These are phyloP conservation scores for Silvanus unidentatus DNA, from an alignment of 2,888 invertebrate species.

Conservation along the genomic window DNA sequence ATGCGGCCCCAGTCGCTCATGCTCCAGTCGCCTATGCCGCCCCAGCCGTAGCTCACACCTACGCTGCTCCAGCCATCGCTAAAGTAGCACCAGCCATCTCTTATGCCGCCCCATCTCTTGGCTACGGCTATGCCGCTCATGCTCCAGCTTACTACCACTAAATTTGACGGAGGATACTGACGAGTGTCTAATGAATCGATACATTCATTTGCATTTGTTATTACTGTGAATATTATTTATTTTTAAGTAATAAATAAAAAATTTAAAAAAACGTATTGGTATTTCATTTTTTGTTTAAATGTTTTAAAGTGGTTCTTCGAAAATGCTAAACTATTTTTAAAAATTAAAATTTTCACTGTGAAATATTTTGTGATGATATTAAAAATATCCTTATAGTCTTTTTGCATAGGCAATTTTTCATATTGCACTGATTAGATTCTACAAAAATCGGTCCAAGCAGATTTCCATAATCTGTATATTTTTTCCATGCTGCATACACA, in stretches of 20 bases:
- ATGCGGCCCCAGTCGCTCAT: constrained; percentile 11
- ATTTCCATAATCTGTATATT: no score
- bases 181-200: no score
- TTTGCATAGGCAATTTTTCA: no score
- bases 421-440: no score
- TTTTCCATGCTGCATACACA: no score
- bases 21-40: constrained; percentile 19
- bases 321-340: no score
- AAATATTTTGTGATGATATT: no score
- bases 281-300: no score
- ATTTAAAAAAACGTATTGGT: not conserved
- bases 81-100: constrained; percentile 4
- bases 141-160: constrained; percentile 7
- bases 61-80: constrained; percentile 22
- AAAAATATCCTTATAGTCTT: no score
- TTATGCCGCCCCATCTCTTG: constrained; percentile 11
- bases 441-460: no score
- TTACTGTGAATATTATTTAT: constrained; percentile 1
- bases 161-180: not conserved
- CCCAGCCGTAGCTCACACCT: constrained; percentile 24
- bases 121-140: constrained; percentile 12
- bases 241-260: not conserved
- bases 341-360: no score
- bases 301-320: no score
- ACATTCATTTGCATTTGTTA: constrained; percentile 1